Evolutionary conservation across 2,797 vertebrate species (phyloP), one percentile per base, ranked within the genome.

Genomic region (Enteromius paludinosus): DNA sequence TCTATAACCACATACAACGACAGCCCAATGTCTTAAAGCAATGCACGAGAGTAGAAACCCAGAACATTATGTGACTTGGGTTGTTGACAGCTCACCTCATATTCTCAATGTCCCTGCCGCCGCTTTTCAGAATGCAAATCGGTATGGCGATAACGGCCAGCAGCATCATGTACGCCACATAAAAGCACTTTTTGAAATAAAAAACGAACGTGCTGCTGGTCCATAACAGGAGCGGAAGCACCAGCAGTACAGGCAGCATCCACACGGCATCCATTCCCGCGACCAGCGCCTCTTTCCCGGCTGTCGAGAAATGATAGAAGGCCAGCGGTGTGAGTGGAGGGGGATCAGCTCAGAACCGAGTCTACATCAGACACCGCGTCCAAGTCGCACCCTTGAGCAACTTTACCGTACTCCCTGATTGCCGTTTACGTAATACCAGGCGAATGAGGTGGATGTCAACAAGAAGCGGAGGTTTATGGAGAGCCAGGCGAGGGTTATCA

Each of bases 41-140:
- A 18, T 20, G 54, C 20, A 43, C 86, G 85, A 88, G 83, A 80
- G 52, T 18, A 56, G 66, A 61, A 81, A 66, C 62, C n/a, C n/a
- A n/a, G 38, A 78, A 69, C 81, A 78, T 59, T 43, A 9, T 11
- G 23, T 30, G 33, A 59, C 45, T 45, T 41, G n/a, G 85, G 83
- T 69, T 83, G 85, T 78, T 35, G 28, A 83, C 83, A 73, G 89
- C 94, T 95, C 92, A 95, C 97, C 96, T 95, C 97, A 98, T 97
- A 91, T 98, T 99, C 80, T 96, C 95, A 45, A 99, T 90, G 75
- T 96, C 96, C 81, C 97, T 95, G 84, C 97, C 97, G 25, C 97
- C 95, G 93, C 96, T 96, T 85, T 96, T 93, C 87, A 98, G 91
- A 18, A 98, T 82, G 72, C 96, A 96, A 82, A 95, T 64, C 0